Percentiles rank a stretch among this genome's conserved stretches.
Conservation (phyloP, 2,113 vertebrate genomes). For the Tachysurus fulvidraco region DNA sequence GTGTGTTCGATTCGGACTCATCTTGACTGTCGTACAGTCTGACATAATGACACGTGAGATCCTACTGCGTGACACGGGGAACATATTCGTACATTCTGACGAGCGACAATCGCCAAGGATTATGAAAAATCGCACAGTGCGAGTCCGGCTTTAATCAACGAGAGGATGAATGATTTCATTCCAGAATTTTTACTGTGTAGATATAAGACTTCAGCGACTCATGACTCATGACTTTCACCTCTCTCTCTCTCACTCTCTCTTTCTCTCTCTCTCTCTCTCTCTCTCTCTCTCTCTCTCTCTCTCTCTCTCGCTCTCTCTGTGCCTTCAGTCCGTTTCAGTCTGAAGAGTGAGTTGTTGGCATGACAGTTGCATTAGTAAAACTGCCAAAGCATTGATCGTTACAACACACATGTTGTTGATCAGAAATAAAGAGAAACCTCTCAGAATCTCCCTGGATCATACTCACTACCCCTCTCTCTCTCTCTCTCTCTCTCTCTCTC, state of each 20-base stretch:
- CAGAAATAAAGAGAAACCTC: slow-evolving; percentile 22
- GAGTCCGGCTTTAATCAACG: not conserved
- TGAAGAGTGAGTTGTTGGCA: slow-evolving; percentile 32
- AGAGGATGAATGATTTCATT: not conserved
- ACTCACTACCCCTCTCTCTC: slow-evolving; percentile 7
- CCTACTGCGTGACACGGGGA: too few relatives aligned
- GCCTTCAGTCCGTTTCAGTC: slow-evolving; percentile 17
- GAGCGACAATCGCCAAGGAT: too few relatives aligned
- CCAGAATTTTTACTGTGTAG: slow-evolving; percentile 1
- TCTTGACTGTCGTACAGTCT: too few relatives aligned
- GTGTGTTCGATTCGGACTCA: too few relatives aligned
- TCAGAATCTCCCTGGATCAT: slow-evolving; percentile 30
- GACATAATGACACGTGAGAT: too few relatives aligned
- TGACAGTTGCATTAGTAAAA: slow-evolving; percentile 10
- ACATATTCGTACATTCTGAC: too few relatives aligned
- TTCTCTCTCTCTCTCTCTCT: slow-evolving; percentile 15
- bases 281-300: not conserved
- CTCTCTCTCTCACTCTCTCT: slow-evolving; percentile 17
- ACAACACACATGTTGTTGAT: slow-evolving; percentile 45
- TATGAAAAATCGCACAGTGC: too few relatives aligned
- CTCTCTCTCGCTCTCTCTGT: not conserved
- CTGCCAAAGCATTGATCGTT: slow-evolving; percentile 48
- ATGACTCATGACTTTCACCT: not conserved
- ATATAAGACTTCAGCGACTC: slow-evolving; percentile 3
- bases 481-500: not conserved